Conservation (phyloP, 2,888 invertebrate genomes). For the Perdita meconis region DNA sequence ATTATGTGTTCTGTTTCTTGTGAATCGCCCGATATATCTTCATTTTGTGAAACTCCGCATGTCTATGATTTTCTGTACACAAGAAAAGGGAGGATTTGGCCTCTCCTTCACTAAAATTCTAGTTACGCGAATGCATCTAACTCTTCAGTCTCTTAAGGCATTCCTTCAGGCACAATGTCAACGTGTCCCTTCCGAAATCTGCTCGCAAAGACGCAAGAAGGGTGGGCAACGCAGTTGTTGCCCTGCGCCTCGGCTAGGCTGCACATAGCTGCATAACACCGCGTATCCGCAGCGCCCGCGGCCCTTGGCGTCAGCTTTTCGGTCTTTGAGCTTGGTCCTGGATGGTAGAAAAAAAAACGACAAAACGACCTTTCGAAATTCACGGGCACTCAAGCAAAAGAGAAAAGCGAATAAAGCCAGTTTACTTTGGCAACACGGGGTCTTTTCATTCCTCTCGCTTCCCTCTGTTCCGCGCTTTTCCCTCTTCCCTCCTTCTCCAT, state of each 20-base stretch:
- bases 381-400: conserved; percentile 5
- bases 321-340: conserved; percentile 17
- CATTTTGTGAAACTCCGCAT: too few relatives aligned
- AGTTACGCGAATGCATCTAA: too few relatives aligned
- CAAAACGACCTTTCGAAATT: conserved; percentile 48
- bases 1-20: too few relatives aligned
- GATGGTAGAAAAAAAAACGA: conserved; percentile 29
- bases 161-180: background rate
- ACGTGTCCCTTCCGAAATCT: background rate
- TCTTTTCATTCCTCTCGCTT: background rate
- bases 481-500: background rate
- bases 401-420: conserved; percentile 16
- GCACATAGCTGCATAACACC: conserved; percentile 1
- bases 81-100: too few relatives aligned
- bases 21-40: too few relatives aligned
- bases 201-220: background rate
- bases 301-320: conserved; percentile 32
- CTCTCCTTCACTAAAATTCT: too few relatives aligned
- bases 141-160: too few relatives aligned
- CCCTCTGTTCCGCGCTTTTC: background rate
- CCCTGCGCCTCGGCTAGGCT: background rate
- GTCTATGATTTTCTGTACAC: too few relatives aligned
- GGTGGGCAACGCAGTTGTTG: conserved; percentile 4
- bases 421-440: conserved; percentile 12
- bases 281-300: conserved; percentile 36